Evolutionary conservation across 1,140 invertebrate species (phyloP).

Genomic region (Mesaphorura yosii): DNA sequence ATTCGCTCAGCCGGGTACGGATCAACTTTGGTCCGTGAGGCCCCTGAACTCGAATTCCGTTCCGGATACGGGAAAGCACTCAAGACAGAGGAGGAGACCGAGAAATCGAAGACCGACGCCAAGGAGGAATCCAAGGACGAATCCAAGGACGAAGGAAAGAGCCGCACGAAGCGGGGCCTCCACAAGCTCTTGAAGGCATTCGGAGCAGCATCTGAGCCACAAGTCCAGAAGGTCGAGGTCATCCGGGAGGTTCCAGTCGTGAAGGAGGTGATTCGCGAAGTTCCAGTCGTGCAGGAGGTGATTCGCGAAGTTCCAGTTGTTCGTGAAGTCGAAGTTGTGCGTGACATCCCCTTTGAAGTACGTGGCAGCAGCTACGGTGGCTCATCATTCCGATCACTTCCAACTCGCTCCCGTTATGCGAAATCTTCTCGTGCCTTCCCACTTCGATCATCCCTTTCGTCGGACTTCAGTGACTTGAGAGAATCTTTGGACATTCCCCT

Average conservation of each 20-base stretch:
- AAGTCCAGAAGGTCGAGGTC: background rate
- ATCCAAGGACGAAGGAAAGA: no score
- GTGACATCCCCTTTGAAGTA: no score
- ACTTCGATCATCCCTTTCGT: no score
- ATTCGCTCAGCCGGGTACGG: background rate
- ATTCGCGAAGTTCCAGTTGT: background rate
- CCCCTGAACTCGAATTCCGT: background rate
- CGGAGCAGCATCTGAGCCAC: background rate
- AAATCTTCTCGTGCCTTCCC: background rate
- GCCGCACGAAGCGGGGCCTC: no score
- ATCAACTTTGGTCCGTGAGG: background rate
- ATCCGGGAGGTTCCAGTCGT: background rate
- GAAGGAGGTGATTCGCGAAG: background rate
- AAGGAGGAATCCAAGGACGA: no score
- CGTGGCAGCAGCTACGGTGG: background rate
- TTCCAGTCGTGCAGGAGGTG: background rate
- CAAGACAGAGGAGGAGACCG: no score
- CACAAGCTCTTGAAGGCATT: background rate
- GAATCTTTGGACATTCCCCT: background rate
- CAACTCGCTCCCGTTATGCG: background rate
- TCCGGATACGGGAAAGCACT: no score
- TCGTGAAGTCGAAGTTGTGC: no score
- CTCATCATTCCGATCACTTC: background rate
- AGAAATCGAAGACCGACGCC: no score
- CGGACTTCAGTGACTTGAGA: background rate